Percentiles rank a stretch among this genome's conserved stretches.
Evolutionary conservation across 1,140 invertebrate genomes (phyloP).

Genomic region (Eubasilissa regina): DNA sequence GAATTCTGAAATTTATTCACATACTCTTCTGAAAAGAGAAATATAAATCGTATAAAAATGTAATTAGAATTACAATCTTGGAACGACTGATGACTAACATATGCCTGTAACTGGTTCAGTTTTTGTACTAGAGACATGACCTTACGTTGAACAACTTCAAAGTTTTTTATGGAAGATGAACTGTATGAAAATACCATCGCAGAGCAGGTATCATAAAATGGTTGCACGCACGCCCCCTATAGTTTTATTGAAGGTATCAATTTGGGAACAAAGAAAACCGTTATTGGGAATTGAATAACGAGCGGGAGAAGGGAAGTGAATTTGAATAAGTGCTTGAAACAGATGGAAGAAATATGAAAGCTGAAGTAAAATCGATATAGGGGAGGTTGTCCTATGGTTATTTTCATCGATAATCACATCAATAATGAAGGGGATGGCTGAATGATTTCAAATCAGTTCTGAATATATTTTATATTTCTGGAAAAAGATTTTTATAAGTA

Average conservation of each 20-base stretch:
- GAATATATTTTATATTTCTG: no score
- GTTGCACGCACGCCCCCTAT: slow-evolving; percentile 11
- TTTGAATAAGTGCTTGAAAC: slow-evolving; percentile 25
- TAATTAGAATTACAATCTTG: no score
- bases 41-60: no score
- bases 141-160: not conserved
- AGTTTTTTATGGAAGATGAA: slow-evolving; percentile 5
- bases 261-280: slow-evolving; percentile 26
- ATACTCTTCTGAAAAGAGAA: no score
- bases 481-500: no score
- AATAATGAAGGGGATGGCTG: no score
- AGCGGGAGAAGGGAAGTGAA: slow-evolving; percentile 5
- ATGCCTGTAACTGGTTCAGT: not conserved
- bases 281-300: slow-evolving; percentile 19
- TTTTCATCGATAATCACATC: no score
- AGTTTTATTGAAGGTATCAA: slow-evolving; percentile 34
- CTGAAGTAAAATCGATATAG: slow-evolving; percentile 2
- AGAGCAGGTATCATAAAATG: slow-evolving; percentile 13
- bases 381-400: not conserved
- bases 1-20: no score
- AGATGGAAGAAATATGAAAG: not conserved
- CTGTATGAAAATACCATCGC: slow-evolving; percentile 5
- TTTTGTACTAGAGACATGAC: not conserved
- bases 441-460: no score
- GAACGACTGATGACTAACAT: no score